Conservation (phyloP, 2,113 vertebrate genomes). For the Thryonomys swinderianus region DNA sequence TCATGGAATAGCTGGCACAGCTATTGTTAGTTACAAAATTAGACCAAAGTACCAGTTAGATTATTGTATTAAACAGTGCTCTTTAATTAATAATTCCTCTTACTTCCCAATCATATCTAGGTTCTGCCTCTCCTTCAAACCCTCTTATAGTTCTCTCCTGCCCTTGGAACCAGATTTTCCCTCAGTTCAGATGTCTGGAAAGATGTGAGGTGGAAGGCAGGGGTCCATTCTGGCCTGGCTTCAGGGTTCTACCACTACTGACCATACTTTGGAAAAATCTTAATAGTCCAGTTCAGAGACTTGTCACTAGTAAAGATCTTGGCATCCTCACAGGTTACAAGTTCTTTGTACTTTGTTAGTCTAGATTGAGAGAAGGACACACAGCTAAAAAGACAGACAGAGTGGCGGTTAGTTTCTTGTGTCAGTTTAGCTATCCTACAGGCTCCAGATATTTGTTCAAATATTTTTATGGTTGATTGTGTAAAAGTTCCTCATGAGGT, state of each 20-base stretch:
- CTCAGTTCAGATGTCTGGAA: neutral
- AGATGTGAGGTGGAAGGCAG: neutral
- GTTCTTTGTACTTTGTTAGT: neutral
- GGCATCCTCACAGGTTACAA: neutral
- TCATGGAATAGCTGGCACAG: neutral
- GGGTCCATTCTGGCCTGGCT: neutral
- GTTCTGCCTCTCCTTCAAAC: neutral
- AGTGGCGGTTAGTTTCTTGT: neutral
- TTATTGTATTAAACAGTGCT: slow-evolving; percentile 16
- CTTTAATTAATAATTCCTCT: slow-evolving; percentile 8
- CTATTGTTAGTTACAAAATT: neutral
- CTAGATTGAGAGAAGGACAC: neutral
- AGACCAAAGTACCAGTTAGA: slow-evolving; percentile 56
- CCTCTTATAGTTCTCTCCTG: neutral
- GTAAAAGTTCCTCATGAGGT: neutral
- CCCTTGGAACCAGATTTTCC: neutral
- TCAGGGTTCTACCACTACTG: neutral
- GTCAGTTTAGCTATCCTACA: neutral
- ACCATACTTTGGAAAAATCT: neutral
- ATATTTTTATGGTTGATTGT: slow-evolving; percentile 28
- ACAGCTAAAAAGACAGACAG: neutral
- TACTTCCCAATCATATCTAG: neutral
- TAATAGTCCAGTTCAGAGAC: neutral
- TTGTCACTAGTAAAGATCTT: neutral
- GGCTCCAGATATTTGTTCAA: neutral